Base-by-base conservation (phyloP, 2,113 vertebrate genomes). In the Pelmatolapia mariae region DNA sequence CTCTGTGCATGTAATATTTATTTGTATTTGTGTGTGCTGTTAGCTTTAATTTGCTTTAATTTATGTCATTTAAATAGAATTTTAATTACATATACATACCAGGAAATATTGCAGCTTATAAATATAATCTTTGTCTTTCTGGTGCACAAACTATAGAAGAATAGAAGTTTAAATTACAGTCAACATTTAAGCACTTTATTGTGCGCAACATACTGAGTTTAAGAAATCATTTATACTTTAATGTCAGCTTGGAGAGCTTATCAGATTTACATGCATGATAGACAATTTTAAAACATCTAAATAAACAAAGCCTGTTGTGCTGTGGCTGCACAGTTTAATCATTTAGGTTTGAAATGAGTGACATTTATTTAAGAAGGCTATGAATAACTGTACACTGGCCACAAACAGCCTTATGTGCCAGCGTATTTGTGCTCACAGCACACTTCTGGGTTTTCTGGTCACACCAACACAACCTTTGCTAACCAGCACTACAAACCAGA, bases 201-300 rank as follows among this genome's bases (percentile, higher is more conserved):
- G 4, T 29, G 15, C 1, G 1, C 24, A 29, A 29, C 22, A 31
- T 50, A 31, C 24, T 5, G 3, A 76, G 24, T 50, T 76, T 31
- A 76, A 31, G 26, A 47, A 47, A 2, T 47, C 24, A 47, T 18
- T 29, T 29, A 47, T 73, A 18, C 22, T 5, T 11, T 26, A 73
- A 26, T 73, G 40, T 26, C 22, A 76, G 22, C 40, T 76, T 7
- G 68, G 24, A 0, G 7, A 76, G 24, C 16, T 50, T 19, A 50
- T 29, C 24, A 76, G 43, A 31, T 76, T 50, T 31, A 0, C 43
- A 47, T 26, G 8, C 43, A 31, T 0, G 10, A 50, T 11, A 29
- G 1, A 16, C 24, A 5, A 19, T 26, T 76, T 18, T 29, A 47
- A 76, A 76, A 29, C 13, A 26, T 45, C 22, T 73, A 73, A 73